Conservation (phyloP, 53 echinoderm and acorn worm genomes). For the Astropecten irregularis region DNA sequence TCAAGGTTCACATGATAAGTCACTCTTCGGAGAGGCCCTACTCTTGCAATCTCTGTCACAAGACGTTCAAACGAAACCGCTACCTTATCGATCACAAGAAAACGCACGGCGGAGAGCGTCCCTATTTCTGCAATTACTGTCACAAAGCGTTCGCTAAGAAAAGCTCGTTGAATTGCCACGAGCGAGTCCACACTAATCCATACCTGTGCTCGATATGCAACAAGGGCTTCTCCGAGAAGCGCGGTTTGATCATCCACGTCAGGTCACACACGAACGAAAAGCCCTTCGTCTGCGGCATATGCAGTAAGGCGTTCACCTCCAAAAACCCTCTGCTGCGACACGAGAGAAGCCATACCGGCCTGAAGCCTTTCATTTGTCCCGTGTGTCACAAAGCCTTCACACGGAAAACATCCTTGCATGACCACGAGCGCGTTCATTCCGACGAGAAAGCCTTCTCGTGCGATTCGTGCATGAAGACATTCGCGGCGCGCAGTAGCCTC, state of each 20-base stretch:
- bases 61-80: constrained; percentile 9
- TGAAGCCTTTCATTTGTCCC: constrained; percentile 20
- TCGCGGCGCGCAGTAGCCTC: constrained; percentile 48
- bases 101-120: constrained; percentile 26
- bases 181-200: constrained; percentile 45
- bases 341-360: constrained; percentile 43
- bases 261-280: constrained; percentile 48
- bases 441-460: constrained; percentile 47
- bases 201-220: constrained; percentile 40
- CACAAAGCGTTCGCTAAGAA: constrained; percentile 47
- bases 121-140: constrained; percentile 37
- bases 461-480: constrained; percentile 37
- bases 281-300: constrained; percentile 6
- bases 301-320: constrained; percentile 48
- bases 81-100: constrained; percentile 43
- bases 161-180: constrained; percentile 47
- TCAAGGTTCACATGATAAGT: constrained; percentile 33
- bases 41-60: constrained; percentile 25
- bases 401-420: constrained; percentile 32
- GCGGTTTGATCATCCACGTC: constrained; percentile 45
- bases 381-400: constrained; percentile 46
- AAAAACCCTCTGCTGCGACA: constrained; percentile 37
- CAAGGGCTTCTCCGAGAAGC: constrained; percentile 49
- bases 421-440: constrained; percentile 39
- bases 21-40: constrained; percentile 36